Conservation (phyloP, 1,140 invertebrate species). For the Choristoneura fumiferana region DNA sequence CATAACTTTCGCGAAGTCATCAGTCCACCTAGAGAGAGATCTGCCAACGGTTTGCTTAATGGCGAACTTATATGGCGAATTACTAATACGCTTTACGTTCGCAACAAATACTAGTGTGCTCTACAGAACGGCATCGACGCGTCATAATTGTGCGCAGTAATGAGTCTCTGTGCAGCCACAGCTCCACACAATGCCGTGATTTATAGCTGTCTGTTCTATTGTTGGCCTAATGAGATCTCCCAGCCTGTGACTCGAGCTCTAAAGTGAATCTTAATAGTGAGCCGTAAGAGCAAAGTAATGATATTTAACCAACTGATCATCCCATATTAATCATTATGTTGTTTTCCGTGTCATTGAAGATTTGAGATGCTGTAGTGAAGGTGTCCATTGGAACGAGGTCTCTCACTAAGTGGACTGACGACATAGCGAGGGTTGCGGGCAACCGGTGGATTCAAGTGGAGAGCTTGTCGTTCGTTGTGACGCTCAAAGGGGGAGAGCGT, state of each 20-base stretch:
- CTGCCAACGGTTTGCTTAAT: no score
- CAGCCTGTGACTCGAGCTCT: slow-evolving; percentile 35
- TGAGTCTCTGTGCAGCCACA: slow-evolving; percentile 35
- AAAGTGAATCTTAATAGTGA: not conserved
- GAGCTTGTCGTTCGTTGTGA: no score
- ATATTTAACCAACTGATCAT: slow-evolving; percentile 30
- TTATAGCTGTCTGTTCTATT: slow-evolving; percentile 50
- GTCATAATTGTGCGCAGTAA: slow-evolving; percentile 38
- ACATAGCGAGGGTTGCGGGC: no score
- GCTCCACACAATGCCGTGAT: slow-evolving; percentile 54
- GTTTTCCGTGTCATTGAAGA: slow-evolving; percentile 4
- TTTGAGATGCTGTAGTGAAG: slow-evolving; percentile 1
- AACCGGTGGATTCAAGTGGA: no score
- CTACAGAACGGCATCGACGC: slow-evolving; percentile 26
- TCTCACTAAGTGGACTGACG: no score
- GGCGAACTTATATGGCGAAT: no score
- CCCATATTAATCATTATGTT: slow-evolving; percentile 26
- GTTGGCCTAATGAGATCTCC: slow-evolving; percentile 57
- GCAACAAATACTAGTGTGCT: no score
- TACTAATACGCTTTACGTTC: no score
- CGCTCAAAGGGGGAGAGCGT: no score
- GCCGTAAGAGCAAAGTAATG: not conserved
- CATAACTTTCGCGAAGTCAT: no score
- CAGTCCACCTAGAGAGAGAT: no score
- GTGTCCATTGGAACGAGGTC: no score